phyloP scores from a whole-genome alignment of 2,888 invertebrate species.

The Altica lythri region DNA sequence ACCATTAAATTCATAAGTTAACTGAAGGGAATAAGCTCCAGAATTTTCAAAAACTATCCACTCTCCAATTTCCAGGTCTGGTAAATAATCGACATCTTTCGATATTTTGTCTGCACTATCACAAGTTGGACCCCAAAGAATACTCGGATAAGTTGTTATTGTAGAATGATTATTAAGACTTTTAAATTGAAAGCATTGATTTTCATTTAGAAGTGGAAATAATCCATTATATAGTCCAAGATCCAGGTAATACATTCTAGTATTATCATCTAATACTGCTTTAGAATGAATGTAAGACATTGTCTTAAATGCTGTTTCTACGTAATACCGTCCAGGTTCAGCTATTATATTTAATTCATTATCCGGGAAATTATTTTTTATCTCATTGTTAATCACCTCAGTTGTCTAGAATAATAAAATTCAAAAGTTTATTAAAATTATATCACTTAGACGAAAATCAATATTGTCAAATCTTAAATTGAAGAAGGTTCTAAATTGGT shows the following conservation, averaged over 20 bases:
- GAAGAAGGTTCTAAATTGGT: too few species aligned
- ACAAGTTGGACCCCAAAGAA: conserved; percentile 95
- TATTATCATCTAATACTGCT: conserved; percentile 11
- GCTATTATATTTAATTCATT: conserved; percentile 22
- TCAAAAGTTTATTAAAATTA: too few species aligned
- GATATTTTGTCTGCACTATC: conserved; percentile 85
- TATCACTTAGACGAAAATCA: too few species aligned
- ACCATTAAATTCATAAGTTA: conserved; percentile 91
- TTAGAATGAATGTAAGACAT: conserved; percentile 25
- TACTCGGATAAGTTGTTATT: conserved; percentile 57
- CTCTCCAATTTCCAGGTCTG: conserved; percentile 76
- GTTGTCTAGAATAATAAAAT: too few species aligned
- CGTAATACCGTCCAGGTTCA: conserved; percentile 33
- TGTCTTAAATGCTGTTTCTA: conserved; percentile 29
- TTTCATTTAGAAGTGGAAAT: too few species aligned
- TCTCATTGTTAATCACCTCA: too few species aligned
- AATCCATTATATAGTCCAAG: conserved; percentile 88
- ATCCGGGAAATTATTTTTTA: conserved; percentile 31
- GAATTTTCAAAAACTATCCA: conserved; percentile 90
- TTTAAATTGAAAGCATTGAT: too few species aligned
- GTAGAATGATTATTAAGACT: conserved; percentile 26
- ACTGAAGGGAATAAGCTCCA: conserved; percentile 94
- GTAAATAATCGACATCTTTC: conserved; percentile 60
- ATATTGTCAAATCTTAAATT: too few species aligned
- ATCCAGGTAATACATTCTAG: conserved; percentile 91